Base-by-base conservation (phyloP, 2,113 vertebrate genomes). In the Calonectris borealis region DNA sequence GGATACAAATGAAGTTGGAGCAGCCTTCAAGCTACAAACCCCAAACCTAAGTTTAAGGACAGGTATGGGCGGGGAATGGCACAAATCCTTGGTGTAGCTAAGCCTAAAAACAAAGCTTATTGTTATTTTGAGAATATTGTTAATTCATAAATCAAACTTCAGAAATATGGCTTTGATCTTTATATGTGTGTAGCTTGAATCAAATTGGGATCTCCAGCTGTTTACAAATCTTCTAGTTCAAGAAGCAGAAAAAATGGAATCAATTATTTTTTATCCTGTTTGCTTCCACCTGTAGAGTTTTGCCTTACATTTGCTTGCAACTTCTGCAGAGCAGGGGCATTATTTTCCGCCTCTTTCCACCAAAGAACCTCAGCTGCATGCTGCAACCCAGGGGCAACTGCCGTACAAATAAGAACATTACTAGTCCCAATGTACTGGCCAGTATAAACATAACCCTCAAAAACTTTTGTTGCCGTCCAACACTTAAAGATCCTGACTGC, bases 111-210 rank as follows among this genome's bases (percentile, higher is more conserved):
- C 54, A 75, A 91, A 78, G 13, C 40, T 72, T 40, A 65, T 22
- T 71, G 34, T 49, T 93, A 27, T 75, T 89, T 93, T 94, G 58
- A 69, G 54, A 87, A 61, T 85, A 85, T 42, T 73, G 54, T 73
- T 80, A 90, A 91, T 80, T 93, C 71, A 89, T 61, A 95, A 95
- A 64, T 61, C 52, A 80, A 87, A 91, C 54, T 72, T 95, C 90
- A 80, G 78, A 91, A 96, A 80, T 42, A 72, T 0, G 9, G 54
- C 89, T 96, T 94, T 94, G 82, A 83, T 96, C 71, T 94, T 88
- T 36, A 5, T 29, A 44, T 11, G 36, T 83, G 58, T 6, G 27
- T 54, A 86, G 54, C 83, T 92, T 34, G 10, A 90, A 85, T 80
- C 55, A 80, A 94, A 69, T 49, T 54, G 60, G 62, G 71, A 86